These are phyloP conservation scores for Melanotaenia duboulayi DNA, from an alignment of 2,113 vertebrate genomes.

Conservation along the genomic window DNA sequence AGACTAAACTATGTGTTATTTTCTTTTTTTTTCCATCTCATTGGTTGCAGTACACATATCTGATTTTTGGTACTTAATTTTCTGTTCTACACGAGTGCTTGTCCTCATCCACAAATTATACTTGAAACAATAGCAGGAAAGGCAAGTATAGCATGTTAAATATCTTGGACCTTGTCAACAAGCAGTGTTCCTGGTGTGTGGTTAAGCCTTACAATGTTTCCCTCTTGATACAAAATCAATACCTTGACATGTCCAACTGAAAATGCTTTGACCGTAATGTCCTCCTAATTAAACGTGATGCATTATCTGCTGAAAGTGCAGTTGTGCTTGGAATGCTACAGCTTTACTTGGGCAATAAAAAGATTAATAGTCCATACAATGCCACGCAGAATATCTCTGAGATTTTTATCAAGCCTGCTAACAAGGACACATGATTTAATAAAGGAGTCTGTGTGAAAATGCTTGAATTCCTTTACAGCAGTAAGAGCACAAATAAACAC, in stretches of 20 bases:
- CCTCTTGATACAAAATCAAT: conserved; percentile 58
- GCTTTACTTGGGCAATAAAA: conserved; percentile 5
- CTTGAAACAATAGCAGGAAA: conserved; percentile 49
- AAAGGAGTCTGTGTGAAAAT: not conserved
- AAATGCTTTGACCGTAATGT: conserved; percentile 51
- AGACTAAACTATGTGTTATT: not conserved
- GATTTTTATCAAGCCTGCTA: conserved; percentile 32
- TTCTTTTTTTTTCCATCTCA: not conserved
- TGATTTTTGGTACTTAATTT: too few relatives aligned
- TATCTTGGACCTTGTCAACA: conserved; percentile 32
- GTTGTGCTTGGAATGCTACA: not conserved
- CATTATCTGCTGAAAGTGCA: conserved; percentile 49
- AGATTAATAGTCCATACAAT: conserved; percentile 33
- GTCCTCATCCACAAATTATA: conserved; percentile 36
- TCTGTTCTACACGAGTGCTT: conserved; percentile 27
- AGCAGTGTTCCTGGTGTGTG: conserved; percentile 12
- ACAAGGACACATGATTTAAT: conserved; percentile 35
- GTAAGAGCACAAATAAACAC: not conserved
- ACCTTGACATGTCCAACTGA: conserved; percentile 25
- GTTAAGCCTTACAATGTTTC: conserved; percentile 38
- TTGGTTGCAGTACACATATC: conserved; percentile 44
- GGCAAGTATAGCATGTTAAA: conserved; percentile 28
- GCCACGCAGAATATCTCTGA: conserved; percentile 2
- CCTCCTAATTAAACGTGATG: conserved; percentile 57
- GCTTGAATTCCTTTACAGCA: not conserved